These are phyloP conservation scores for Hippocampus mohnikei DNA, from an alignment of 2,113 vertebrate genomes.

Conservation along the genomic window DNA sequence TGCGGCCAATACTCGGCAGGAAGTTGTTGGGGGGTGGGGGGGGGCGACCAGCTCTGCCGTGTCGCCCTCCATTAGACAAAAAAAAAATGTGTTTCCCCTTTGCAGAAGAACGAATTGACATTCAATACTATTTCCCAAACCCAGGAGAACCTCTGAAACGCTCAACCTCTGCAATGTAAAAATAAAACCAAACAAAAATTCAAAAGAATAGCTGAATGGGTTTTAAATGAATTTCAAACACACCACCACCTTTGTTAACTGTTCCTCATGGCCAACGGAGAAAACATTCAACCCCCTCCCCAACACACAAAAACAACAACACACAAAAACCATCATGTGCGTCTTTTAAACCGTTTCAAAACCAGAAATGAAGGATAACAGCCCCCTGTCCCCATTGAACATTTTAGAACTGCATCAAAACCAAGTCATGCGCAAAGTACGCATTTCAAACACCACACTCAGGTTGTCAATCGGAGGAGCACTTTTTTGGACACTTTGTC, in stretches of 20 bases:
- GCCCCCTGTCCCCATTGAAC: constrained; percentile 35
- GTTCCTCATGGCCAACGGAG: constrained; percentile 24
- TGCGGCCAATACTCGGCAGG: not conserved
- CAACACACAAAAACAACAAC: no score
- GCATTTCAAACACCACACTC: constrained; percentile 53
- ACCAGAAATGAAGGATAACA: constrained; percentile 50
- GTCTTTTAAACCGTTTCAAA: constrained; percentile 49
- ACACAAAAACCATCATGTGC: not conserved
- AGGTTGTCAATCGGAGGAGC: constrained; percentile 59
- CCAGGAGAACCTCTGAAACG: constrained; percentile 73
- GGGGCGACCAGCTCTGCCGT: not conserved
- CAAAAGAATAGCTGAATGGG: constrained; percentile 49
- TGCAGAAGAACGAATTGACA: constrained; percentile 21
- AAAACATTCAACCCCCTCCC: not conserved
- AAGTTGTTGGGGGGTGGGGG: not conserved
- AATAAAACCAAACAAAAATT: constrained; percentile 34
- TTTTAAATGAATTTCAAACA: constrained; percentile 39
- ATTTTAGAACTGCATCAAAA: constrained; percentile 63
- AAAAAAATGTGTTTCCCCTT: constrained; percentile 7
- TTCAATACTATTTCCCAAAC: constrained; percentile 52
- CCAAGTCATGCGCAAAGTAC: constrained; percentile 65
- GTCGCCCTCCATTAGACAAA: not conserved
- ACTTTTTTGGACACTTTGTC: constrained; percentile 60
- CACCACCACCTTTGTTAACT: constrained; percentile 48
- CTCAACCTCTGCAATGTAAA: constrained; percentile 57